Conservation (phyloP, 2,888 invertebrate species). For the Salticus scenicus region DNA sequence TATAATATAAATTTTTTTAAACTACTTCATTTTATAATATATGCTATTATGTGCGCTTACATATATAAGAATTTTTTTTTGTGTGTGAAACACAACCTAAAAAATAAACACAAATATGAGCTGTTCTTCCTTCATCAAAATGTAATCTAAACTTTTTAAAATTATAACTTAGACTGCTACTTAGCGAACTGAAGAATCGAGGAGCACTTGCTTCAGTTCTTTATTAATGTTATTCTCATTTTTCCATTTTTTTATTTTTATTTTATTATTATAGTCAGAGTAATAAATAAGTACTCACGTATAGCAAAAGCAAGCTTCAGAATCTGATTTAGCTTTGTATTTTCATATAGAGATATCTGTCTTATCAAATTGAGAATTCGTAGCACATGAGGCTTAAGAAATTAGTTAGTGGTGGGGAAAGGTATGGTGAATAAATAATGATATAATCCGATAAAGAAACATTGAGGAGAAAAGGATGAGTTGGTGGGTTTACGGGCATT, state of each 20-base stretch:
- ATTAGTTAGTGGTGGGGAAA: slow-evolving; percentile 2
- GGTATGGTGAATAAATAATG: slow-evolving; percentile 63
- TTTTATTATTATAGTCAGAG: not conserved
- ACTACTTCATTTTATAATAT: too few species aligned
- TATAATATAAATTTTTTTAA: too few species aligned
- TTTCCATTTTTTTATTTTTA: not conserved
- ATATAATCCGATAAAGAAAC: slow-evolving; percentile 64
- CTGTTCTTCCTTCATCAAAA: too few species aligned
- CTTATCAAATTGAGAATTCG: slow-evolving; percentile 64
- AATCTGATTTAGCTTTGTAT: slow-evolving; percentile 24
- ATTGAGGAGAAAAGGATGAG: not conserved
- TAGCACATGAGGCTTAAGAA: slow-evolving; percentile 48
- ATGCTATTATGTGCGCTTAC: too few species aligned
- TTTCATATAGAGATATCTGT: slow-evolving; percentile 57
- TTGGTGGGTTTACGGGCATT: not conserved
- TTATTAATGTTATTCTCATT: too few species aligned
- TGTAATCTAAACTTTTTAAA: too few species aligned
- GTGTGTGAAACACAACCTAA: too few species aligned
- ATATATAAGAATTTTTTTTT: too few species aligned
- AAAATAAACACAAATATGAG: too few species aligned
- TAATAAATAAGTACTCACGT: not conserved
- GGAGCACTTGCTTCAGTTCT: too few species aligned
- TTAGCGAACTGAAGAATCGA: too few species aligned
- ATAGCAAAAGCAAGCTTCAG: not conserved
- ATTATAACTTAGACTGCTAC: too few species aligned